Evolutionary conservation across 2,888 invertebrate species (phyloP).

Genomic region (Smittia aterrima): DNA sequence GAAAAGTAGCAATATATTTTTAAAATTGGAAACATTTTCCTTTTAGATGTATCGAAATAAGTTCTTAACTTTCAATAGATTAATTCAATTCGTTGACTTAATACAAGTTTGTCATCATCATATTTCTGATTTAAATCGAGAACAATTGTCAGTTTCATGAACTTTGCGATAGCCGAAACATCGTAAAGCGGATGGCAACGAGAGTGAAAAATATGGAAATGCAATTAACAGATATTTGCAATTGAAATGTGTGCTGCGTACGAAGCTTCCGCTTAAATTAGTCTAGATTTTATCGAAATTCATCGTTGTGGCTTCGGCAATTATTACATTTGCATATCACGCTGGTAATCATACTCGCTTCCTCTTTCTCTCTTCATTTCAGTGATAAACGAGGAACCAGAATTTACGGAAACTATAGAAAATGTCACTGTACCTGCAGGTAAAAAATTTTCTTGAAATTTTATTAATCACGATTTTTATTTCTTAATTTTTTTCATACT

Average conservation of each 20-base stretch:
- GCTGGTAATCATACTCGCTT: not conserved
- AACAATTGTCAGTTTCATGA: too few species aligned
- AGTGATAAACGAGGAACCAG: conserved; percentile 74
- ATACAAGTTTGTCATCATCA: too few species aligned
- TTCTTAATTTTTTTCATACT: not conserved
- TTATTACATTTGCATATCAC: conserved; percentile 2
- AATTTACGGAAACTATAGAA: conserved; percentile 85
- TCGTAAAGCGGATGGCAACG: not conserved
- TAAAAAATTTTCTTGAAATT: not conserved
- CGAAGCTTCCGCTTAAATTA: not conserved
- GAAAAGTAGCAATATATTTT: too few species aligned
- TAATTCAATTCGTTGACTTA: not conserved
- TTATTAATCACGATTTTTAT: not conserved
- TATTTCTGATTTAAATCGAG: too few species aligned
- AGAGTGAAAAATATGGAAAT: conserved; percentile 31
- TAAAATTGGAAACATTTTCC: too few species aligned
- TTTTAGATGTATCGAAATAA: too few species aligned
- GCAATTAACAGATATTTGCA: conserved; percentile 38
- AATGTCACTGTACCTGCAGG: conserved; percentile 79
- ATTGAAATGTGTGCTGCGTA: conserved; percentile 13
- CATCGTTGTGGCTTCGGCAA: conserved; percentile 28
- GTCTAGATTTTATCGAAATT: not conserved
- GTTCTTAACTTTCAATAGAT: too few species aligned
- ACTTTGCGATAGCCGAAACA: not conserved
- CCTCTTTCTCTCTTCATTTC: conserved; percentile 44